phyloP scores from a whole-genome alignment of 2,888 invertebrate species.

The Stramonita haemastoma region DNA sequence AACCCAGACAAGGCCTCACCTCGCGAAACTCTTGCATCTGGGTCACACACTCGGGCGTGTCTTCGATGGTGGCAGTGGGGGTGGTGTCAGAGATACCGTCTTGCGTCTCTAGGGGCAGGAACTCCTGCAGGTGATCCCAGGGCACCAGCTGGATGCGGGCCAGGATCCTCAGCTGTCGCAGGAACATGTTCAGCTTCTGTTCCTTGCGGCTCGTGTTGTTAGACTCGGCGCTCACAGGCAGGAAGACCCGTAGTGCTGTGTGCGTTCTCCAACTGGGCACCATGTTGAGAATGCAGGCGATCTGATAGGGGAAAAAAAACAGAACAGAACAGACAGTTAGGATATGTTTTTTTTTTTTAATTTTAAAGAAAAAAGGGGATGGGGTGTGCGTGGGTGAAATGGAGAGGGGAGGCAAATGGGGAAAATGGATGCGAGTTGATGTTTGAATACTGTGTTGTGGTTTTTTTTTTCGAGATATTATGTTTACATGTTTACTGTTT shows the following conservation, averaged over 20 bases:
- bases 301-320: conserved; percentile 80
- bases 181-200: conserved; percentile 80
- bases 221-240: conserved; percentile 81
- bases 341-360: neutral
- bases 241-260: conserved; percentile 88
- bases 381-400: neutral
- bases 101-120: conserved; percentile 30
- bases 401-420: too few relatives aligned
- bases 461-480: too few relatives aligned
- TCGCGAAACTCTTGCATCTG: conserved; percentile 62
- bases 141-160: conserved; percentile 76
- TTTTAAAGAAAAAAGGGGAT: neutral
- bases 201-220: conserved; percentile 71
- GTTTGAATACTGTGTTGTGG: too few relatives aligned
- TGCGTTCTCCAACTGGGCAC: conserved; percentile 83
- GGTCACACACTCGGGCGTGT: neutral
- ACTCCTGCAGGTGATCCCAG: conserved; percentile 78
- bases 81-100: too few relatives aligned
- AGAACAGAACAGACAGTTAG: neutral
- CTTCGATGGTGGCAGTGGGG: neutral
- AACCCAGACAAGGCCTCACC: neutral
- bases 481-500: too few relatives aligned
- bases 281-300: conserved; percentile 96
- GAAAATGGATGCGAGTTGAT: too few relatives aligned
- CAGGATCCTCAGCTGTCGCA: conserved; percentile 89